Evolutionary conservation across 2,797 vertebrate species (phyloP).

Genomic region (Nothura maculosa): DNA sequence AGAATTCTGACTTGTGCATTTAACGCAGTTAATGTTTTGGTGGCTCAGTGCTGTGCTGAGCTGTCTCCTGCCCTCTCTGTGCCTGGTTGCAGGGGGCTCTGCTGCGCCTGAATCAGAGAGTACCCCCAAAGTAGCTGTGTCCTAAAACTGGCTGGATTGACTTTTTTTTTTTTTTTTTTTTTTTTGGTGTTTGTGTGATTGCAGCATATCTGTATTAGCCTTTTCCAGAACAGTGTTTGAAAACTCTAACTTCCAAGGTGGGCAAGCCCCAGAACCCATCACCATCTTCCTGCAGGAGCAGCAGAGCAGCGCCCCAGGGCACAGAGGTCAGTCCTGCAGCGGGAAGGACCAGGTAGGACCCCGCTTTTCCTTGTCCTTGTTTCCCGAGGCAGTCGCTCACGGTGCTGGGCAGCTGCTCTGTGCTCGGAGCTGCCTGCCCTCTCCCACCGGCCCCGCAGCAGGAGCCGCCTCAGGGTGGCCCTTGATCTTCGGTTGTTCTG

Average conservation of each 20-base stretch:
- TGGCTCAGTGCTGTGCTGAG: neutral
- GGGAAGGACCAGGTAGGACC: neutral
- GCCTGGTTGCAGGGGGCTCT: neutral
- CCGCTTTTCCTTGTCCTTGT: rapidly evolving
- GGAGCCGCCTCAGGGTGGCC: rapidly evolving
- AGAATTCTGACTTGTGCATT: neutral
- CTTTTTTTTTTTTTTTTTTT: too few relatives aligned
- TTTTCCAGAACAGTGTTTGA: neutral
- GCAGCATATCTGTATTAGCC: rapidly evolving
- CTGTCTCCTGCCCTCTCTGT: neutral
- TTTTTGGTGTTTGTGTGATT: neutral
- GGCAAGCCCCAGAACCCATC: neutral
- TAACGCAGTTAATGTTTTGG: neutral
- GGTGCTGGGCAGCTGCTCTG: neutral
- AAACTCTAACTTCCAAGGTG: neutral
- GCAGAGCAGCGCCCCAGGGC: rapidly evolving
- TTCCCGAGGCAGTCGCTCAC: neutral
- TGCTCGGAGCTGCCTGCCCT: neutral
- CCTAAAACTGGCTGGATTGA: neutral
- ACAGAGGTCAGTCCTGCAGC: neutral
- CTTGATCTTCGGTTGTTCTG: rapidly evolving
- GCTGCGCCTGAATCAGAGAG: neutral
- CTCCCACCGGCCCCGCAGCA: too few relatives aligned
- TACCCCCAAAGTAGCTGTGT: neutral
- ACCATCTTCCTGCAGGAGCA: too few relatives aligned